Conservation (phyloP, 2,113 vertebrate genomes). For the Lycaon pictus region DNA sequence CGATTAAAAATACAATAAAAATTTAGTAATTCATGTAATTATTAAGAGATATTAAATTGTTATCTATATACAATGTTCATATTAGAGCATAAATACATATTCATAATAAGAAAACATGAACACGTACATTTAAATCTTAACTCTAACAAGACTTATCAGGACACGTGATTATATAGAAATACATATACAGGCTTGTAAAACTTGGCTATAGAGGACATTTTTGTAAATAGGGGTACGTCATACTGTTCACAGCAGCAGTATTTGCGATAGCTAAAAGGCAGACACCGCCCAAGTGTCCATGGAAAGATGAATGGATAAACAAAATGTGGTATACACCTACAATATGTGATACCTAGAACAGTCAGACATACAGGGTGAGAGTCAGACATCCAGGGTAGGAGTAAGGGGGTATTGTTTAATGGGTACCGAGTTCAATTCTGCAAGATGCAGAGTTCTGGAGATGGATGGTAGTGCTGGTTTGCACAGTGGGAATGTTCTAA, state of each 20-base stretch:
- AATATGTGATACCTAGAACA: background rate
- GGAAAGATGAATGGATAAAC: background rate
- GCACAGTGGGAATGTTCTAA: background rate
- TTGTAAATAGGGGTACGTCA: background rate
- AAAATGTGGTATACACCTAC: background rate
- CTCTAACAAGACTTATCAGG: slow-evolving; percentile 44
- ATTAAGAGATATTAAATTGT: slow-evolving; percentile 3
- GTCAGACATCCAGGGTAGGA: background rate
- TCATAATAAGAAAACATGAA: background rate
- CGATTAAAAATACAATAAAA: slow-evolving; percentile 39
- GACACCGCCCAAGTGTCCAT: background rate
- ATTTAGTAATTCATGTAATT: slow-evolving; percentile 19
- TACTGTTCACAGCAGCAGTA: background rate
- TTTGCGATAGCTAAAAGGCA: background rate
- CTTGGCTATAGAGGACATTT: background rate
- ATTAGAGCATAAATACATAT: background rate
- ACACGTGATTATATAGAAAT: slow-evolving; percentile 7
- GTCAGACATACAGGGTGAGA: background rate
- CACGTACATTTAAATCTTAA: slow-evolving; percentile 23
- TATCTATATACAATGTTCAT: slow-evolving; percentile 38
- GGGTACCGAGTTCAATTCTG: background rate
- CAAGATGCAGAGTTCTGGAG: background rate
- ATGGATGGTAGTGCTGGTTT: background rate
- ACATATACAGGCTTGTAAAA: background rate
- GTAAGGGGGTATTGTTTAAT: background rate